Evolutionary conservation across 1,140 invertebrate species (phyloP).

Genomic region (Epicauta chinensis): DNA sequence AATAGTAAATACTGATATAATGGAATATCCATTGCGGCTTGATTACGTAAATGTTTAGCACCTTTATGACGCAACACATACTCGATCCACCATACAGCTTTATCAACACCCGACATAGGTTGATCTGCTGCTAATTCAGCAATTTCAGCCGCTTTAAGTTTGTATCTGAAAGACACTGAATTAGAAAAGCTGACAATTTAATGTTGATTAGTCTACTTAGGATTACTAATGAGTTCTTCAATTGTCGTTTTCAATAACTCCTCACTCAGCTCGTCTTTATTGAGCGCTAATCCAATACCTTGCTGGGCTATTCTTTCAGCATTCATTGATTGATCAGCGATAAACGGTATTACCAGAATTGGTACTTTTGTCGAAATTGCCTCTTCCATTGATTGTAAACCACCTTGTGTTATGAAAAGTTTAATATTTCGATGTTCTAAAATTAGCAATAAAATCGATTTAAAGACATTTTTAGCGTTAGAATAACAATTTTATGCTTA

Average conservation of each 20-base stretch:
- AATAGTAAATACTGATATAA: slow-evolving; percentile 21
- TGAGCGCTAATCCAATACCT: slow-evolving; percentile 36
- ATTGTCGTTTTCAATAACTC: slow-evolving; percentile 27
- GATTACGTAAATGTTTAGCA: slow-evolving; percentile 38
- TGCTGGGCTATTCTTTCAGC: slow-evolving; percentile 35
- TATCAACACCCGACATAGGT: slow-evolving; percentile 24
- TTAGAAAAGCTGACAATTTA: too few species aligned
- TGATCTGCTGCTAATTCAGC: slow-evolving; percentile 36
- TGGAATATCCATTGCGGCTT: slow-evolving; percentile 25
- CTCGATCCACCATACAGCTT: slow-evolving; percentile 47
- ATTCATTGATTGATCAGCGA: slow-evolving; percentile 48
- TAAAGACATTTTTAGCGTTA: background rate
- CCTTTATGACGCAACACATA: slow-evolving; percentile 46
- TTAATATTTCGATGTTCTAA: slow-evolving; percentile 45
- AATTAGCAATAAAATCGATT: slow-evolving; percentile 15
- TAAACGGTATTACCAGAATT: slow-evolving; percentile 47
- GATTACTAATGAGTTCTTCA: slow-evolving; percentile 31
- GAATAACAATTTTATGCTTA: slow-evolving; percentile 9
- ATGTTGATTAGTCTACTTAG: slow-evolving; percentile 22
- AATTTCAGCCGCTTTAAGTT: background rate
- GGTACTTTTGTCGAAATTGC: slow-evolving; percentile 48
- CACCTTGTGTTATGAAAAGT: slow-evolving; percentile 51
- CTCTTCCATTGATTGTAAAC: slow-evolving; percentile 47
- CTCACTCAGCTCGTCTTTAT: slow-evolving; percentile 31
- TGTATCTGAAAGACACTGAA: too few species aligned